Conservation (phyloP, 2,113 vertebrate species). For the Telmatochromis sp. region DNA sequence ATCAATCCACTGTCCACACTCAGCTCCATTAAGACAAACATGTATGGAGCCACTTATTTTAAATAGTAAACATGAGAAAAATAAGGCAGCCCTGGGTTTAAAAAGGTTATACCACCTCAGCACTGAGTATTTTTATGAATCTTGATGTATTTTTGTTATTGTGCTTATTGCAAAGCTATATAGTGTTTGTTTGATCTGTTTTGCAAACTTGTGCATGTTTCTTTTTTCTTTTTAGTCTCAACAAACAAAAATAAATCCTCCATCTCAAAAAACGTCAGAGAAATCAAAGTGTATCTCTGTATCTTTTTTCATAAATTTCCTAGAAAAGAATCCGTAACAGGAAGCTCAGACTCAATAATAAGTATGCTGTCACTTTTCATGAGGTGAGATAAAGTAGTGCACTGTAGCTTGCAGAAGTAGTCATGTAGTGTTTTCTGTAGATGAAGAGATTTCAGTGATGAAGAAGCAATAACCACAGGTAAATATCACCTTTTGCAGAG, state of each 20-base stretch:
- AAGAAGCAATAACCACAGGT: not conserved
- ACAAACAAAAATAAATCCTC: not conserved
- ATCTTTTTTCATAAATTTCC: constrained; percentile 11
- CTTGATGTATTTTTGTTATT: not conserved
- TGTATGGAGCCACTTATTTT: not conserved
- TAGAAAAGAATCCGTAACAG: constrained; percentile 70
- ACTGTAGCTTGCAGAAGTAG: not conserved
- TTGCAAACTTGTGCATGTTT: not conserved
- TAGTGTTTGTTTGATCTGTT: not conserved
- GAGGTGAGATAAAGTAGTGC: constrained; percentile 67
- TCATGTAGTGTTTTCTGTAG: not conserved
- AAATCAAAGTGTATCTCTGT: not conserved
- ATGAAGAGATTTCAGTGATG: not conserved
- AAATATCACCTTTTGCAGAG: not conserved
- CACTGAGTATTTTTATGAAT: not conserved
- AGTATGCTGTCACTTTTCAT: constrained; percentile 67
- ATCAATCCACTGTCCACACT: not conserved
- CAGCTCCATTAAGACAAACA: not conserved
- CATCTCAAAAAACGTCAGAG: not conserved
- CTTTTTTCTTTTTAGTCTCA: not conserved
- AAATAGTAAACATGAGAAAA: not conserved
- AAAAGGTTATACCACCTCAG: not conserved
- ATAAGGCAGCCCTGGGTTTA: not conserved
- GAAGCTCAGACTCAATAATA: constrained; percentile 67
- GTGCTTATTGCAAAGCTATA: not conserved